phyloP scores from a whole-genome alignment of 1,140 invertebrate genomes.

The Theocolax elegans region DNA sequence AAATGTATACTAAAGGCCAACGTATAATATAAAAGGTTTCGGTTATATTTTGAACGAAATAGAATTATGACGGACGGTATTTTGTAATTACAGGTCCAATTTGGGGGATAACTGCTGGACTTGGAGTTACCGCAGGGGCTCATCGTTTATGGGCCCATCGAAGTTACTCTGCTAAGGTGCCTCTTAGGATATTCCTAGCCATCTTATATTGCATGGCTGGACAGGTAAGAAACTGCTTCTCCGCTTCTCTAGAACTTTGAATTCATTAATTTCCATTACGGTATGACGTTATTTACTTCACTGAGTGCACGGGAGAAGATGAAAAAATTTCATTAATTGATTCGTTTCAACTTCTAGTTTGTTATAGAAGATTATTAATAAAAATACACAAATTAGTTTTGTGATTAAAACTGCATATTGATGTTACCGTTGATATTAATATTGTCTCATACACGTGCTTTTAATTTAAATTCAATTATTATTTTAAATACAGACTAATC shows the following conservation, averaged over 20 bases:
- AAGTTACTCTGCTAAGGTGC: constrained; percentile 83
- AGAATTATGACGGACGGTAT: too few species aligned
- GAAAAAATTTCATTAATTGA: neutral
- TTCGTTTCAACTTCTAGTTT: too few species aligned
- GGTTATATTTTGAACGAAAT: too few species aligned
- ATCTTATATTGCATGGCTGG: constrained; percentile 57
- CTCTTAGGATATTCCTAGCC: constrained; percentile 71
- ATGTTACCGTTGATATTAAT: too few species aligned
- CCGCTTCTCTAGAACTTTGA: neutral
- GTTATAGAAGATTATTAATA: too few species aligned
- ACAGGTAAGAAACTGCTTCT: constrained; percentile 48
- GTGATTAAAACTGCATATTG: too few species aligned
- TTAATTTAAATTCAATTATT: too few species aligned
- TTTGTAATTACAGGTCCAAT: constrained; percentile 43
- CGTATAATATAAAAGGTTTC: too few species aligned
- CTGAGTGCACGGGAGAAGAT: neutral
- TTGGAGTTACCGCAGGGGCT: constrained; percentile 84
- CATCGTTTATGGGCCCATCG: constrained; percentile 87
- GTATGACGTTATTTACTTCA: neutral
- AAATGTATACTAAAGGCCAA: too few species aligned
- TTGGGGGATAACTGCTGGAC: constrained; percentile 57
- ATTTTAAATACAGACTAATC: too few species aligned
- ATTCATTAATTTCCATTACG: constrained; percentile 3
- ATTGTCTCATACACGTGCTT: too few species aligned
- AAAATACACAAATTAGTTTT: too few species aligned